phyloP scores from a whole-genome alignment of 2,113 vertebrate genomes.

The Numida meleagris region DNA sequence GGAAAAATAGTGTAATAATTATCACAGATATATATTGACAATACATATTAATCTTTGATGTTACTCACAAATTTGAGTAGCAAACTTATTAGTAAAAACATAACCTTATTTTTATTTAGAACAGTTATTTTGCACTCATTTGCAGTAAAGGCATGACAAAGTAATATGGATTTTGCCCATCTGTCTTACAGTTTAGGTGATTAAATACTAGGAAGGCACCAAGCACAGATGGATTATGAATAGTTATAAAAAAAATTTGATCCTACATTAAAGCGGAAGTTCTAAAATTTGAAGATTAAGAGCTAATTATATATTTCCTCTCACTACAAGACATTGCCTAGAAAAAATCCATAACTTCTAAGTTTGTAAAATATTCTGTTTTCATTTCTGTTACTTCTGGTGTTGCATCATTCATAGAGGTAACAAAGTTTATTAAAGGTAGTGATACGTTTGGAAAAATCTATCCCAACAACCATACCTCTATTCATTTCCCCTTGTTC shows the following conservation, averaged over 20 bases:
- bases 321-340: not conserved
- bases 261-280: not conserved
- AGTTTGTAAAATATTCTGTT: not conserved
- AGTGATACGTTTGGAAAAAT: not conserved
- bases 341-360: not conserved
- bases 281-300: not conserved
- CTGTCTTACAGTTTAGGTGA: not conserved
- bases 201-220: not conserved
- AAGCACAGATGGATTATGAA: not conserved
- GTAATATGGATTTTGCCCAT: not conserved
- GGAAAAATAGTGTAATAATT: constrained; percentile 53
- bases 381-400: not conserved
- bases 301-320: not conserved
- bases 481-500: not conserved
- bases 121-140: constrained; percentile 38
- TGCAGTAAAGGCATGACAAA: constrained; percentile 6
- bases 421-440: not conserved
- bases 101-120: constrained; percentile 20
- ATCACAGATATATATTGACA: not conserved
- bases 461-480: too few relatives aligned
- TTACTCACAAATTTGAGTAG: constrained; percentile 13
- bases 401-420: not conserved
- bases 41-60: constrained; percentile 13
- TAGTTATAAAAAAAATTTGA: not conserved
- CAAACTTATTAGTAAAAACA: constrained; percentile 47